Evolutionary conservation across 2,888 invertebrate genomes (phyloP), one percentile per base, ranked within the genome.

Genomic region (Epinotia ramella): DNA sequence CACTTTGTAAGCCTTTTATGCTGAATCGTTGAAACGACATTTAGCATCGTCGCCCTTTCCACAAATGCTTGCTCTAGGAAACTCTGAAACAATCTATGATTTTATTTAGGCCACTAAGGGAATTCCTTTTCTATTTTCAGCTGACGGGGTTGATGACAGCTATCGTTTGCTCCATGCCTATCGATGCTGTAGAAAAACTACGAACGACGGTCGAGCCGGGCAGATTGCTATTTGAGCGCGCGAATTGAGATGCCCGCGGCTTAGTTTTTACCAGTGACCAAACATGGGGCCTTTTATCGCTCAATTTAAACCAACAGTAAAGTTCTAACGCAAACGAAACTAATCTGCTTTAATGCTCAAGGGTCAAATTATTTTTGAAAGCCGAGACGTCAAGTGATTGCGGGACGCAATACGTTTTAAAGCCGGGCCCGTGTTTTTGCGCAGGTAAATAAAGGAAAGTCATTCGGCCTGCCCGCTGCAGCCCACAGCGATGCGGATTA

Each of bases 1-100:
- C 59, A 62, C 66, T 78, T 77, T 76, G 78, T 78, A 79, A 82
- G 78, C 78, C 76, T 81, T 81, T 80, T 77, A 73, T 73, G 73
- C 78, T 73, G 44, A 80, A 81, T 80, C 82, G 79, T 78, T 79
- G 80, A 80, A 53, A 62, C 20, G 3, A 40, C 44, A 53, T 73
- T 20, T 67, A 11, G 46, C 66, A 40, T 56, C 20, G 13, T 20
- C 46, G 20, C 16, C 60, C 16, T 24, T 60, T 28, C 40, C 20
- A 5, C 6, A 60, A 28, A 60, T 16, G 16, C 28, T 63, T 12
- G 63, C 33, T 9, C 12, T 18, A 9, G 18, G 40, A 18, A 12
- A 57, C 44, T 40, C 12, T 68, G 12, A 24, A 44, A 57, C 11
- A 46, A 18, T n/a, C 59, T 24, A 11, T 59, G 20, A 60, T 60